Evolutionary conservation across 2,888 invertebrate genomes (phyloP).

Genomic region (Imbricaverruca yamaguchii): DNA sequence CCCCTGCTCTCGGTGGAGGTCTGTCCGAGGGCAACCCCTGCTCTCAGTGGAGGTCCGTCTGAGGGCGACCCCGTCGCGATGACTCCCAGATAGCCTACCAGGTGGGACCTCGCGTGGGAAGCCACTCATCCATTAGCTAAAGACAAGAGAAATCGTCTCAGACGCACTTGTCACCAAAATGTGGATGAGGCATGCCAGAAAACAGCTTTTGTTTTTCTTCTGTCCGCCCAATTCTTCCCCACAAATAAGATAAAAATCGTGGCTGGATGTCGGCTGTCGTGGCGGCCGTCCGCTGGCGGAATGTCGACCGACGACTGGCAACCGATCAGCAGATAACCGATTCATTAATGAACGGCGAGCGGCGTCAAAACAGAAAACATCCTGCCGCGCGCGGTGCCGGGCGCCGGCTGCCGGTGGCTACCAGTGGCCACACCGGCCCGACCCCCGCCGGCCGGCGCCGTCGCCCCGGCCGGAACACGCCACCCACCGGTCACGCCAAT

Average conservation of each 20-base stretch:
- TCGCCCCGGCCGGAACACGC: not conserved
- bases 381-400: not conserved
- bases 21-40: no score
- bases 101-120: not conserved
- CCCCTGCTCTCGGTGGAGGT: no score
- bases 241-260: not conserved
- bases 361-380: constrained; percentile 20
- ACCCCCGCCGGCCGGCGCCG: not conserved
- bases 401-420: not conserved
- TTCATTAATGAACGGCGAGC: constrained; percentile 13
- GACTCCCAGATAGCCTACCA: not conserved
- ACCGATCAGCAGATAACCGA: constrained; percentile 7
- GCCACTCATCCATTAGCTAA: constrained; percentile 3
- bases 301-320: not conserved
- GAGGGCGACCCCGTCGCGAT: not conserved
- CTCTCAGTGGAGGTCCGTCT: no score
- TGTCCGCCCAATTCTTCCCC: constrained; percentile 4
- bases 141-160: constrained; percentile 8
- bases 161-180: constrained; percentile 7
- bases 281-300: not conserved
- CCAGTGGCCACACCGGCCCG: not conserved
- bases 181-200: constrained; percentile 15
- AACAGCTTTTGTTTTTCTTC: constrained; percentile 21
- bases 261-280: no score
- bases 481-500: constrained; percentile 9